Conservation (phyloP, 2,797 vertebrate genomes). For the Oreortyx pictus region DNA sequence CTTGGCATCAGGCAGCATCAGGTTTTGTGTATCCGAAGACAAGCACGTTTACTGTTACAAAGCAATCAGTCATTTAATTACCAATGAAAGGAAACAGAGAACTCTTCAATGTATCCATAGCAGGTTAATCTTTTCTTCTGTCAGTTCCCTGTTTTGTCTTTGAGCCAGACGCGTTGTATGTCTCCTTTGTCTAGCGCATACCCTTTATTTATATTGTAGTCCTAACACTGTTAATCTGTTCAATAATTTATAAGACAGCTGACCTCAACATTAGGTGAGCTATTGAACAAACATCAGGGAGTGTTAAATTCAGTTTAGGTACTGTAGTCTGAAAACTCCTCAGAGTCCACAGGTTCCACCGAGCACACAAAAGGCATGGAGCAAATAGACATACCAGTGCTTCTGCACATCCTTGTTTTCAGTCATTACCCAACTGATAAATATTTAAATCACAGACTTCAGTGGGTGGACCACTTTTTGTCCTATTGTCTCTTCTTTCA, state of each 20-base stretch:
- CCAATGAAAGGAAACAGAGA: conserved; percentile 24
- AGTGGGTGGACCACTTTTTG: neutral
- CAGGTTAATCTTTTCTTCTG: conserved; percentile 5
- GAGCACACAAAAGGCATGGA: neutral
- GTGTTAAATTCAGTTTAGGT: conserved; percentile 61
- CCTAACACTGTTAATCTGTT: conserved; percentile 85
- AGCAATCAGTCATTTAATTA: conserved; percentile 55
- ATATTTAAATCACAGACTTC: conserved; percentile 16
- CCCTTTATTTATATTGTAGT: conserved; percentile 78
- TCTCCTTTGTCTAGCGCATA: conserved; percentile 37
- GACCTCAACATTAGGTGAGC: conserved; percentile 80
- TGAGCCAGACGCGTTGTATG: conserved; percentile 29
- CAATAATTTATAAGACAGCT: conserved; percentile 88
- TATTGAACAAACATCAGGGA: conserved; percentile 79
- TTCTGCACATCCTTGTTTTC: neutral
- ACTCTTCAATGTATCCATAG: neutral
- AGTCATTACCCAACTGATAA: neutral
- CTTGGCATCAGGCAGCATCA: neutral
- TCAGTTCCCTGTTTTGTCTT: conserved; percentile 40
- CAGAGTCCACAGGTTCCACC: neutral
- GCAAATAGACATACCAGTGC: neutral
- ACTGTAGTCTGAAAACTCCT: neutral
- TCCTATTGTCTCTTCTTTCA: conserved; percentile 62
- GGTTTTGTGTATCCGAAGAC: conserved; percentile 20
- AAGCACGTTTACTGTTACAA: neutral